Evolutionary conservation across 2,797 vertebrate genomes (phyloP), one percentile per base, ranked within the genome.

Genomic region (Muraenolepis orangiensis): DNA sequence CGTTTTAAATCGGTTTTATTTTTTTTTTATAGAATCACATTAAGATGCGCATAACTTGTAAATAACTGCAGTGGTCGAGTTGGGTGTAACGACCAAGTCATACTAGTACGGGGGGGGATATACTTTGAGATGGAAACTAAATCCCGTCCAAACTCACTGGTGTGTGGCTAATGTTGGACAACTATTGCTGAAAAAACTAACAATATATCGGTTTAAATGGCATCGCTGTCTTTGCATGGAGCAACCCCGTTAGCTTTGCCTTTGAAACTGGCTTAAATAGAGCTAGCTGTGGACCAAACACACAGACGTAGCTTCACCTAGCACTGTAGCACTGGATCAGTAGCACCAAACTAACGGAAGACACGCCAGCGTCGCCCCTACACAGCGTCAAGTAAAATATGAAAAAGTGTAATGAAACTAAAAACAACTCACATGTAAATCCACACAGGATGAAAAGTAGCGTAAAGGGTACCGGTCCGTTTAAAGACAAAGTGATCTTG

Each of bases 401-500:
- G 57, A 11, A 16, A 69, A 73, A 14, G n/a, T n/a, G n/a, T n/a
- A n/a, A 18, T 67, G 6, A 40, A 76, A 30, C 78, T 10, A 70
- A 34, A 78, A 6, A 76, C 64, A 87, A 92, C 94, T 91, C 86
- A 95, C 94, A 88, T 36, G 86, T 77, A 40, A 91, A 76, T 85
- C 90, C 87, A 78, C 70, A 83, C 1, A 93, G 61, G 77, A 89
- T 72, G 75, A 93, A 75, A 18, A 91, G 77, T 4, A 85, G 76
- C 2, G 85, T 71, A 20, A 90, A 83, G 76, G 89, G 81, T 84
- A 80, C 80, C 79, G 83, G 82, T 81, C 87, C 84, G 76, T 66
- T 64, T 30, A 69, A 69, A 69, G 85, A 31, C 70, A 81, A 74
- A 77, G 71, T 87, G 88, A 83, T 87, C 76, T 82, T 61, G 67